Evolutionary conservation across 2,797 vertebrate species (phyloP), one percentile per base, ranked within the genome.

Genomic region (Setipinna tenuifilis): DNA sequence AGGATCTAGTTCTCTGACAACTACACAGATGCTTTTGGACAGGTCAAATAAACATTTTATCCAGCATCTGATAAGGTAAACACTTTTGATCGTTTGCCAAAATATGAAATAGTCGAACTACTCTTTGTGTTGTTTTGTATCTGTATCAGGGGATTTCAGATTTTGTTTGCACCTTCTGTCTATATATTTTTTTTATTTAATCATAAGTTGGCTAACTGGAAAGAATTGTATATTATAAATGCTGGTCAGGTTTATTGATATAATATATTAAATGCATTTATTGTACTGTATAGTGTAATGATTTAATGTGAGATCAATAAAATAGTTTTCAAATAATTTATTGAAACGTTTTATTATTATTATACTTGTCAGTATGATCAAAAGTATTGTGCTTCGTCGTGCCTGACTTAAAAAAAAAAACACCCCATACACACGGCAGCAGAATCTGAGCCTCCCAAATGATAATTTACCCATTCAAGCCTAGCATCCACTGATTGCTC

Each of bases 301-400:
- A 44, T 86, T 57, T 82, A 57, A 75, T 86, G 86, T 87, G 85
- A 85, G 81, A 85, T 85, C 16, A 84, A 85, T 82, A 83, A 86
- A 86, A 89, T 85, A 83, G 65, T 89, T 86, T 86, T 50, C 35
- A 78, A 78, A 78, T 78, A 78, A 44, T 1, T 78, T 17, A 1
- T 12, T 41, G 35, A n/a, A n/a, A n/a, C n/a, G n/a, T 48, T 48
- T 48, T 4, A 48, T 48, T 48, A 10, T 10, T 4, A 10, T 48
- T 10, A 48, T 48, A 4, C 46, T 62, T 62, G 5, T 35, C 11
- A 25, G n/a, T 10, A 25, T 65, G 0, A 25, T 23, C 23, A 65
- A 65, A 28, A 62, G 23, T 28, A 25, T 14, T 65, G 2, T 28
- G 23, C 62, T 65, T 62, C 11, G 23, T 62, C 11, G 23, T 59